Evolutionary conservation across 2,888 invertebrate genomes (phyloP), one percentile per base, ranked within the genome.

Genomic region (Steinernema carpocapsae): DNA sequence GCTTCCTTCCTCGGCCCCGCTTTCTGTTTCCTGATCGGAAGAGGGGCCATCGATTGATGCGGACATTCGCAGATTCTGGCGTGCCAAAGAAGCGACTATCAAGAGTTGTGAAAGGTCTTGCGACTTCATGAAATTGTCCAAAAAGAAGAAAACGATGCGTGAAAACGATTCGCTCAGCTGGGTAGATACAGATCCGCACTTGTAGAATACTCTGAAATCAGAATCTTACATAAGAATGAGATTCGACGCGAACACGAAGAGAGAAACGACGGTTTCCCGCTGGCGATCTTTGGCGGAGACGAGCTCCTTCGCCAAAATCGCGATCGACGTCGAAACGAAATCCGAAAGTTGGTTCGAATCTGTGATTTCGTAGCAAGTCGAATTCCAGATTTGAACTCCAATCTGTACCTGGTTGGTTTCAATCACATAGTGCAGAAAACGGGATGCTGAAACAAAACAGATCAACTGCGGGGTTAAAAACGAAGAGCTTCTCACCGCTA

Each of bases 121-220:
- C 26, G 56, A 26, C 6, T 26, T 56, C 17, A 56, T 6, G 56
- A 56, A 56, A 26, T 56, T 26, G 56, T 56, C 56, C 56, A 56
- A 19, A 19, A 56, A 56, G 26, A 26, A 56, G 3, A 19, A 26
- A 6, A 56, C 10, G 26, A 56, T 26, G 17, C 24, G 26, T 22
- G 6, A 56, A 26, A 56, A 56, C 12, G 24, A 56, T 17, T 56
- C 6, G 6, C 26, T 26, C 6, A 56, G 56, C 7, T 56, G 26
- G 22, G 6, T 26, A 12, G 56, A 56, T 6, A 56, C 26, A 22
- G 56, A 56, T 24, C 22, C 22, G 17, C 56, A 56, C 3, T 26
- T 26, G 26, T 26, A 56, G 56, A 56, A 19, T 26, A 22, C 56
- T 24, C 56, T 56, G 26, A 56, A 43, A 43, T 12, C 14, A 43